phyloP scores from a whole-genome alignment of 2,888 invertebrate species.

The Melipona beecheii region DNA sequence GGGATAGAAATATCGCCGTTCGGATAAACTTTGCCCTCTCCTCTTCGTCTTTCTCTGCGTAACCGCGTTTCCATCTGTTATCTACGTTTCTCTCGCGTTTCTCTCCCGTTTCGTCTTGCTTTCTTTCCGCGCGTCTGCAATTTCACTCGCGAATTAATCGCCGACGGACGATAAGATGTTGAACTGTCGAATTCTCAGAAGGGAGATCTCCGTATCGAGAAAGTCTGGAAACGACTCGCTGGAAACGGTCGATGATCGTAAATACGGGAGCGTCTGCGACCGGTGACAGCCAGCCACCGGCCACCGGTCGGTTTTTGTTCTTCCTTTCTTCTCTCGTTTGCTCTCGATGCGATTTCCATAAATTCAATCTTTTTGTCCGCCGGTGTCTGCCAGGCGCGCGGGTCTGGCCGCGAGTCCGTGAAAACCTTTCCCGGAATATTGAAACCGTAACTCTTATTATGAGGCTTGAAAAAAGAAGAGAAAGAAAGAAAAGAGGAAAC shows the following conservation, averaged over 20 bases:
- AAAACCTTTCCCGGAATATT: constrained; percentile 47
- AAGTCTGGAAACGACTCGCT: not conserved
- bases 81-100: not conserved
- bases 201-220: not conserved
- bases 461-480: not conserved
- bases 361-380: constrained; percentile 63
- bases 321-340: constrained; percentile 13
- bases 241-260: constrained; percentile 40
- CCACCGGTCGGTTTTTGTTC: constrained; percentile 24
- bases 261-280: constrained; percentile 45
- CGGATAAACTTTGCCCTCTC: constrained; percentile 70
- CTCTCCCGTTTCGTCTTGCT: not conserved
- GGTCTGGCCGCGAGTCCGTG: constrained; percentile 17
- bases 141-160: constrained; percentile 50
- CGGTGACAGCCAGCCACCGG: constrained; percentile 20
- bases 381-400: constrained; percentile 1
- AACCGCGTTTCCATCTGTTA: not conserved
- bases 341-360: constrained; percentile 67
- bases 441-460: constrained; percentile 58
- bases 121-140: not conserved
- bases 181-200: constrained; percentile 29
- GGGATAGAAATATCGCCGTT: constrained; percentile 74
- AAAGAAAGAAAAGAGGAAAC: constrained; percentile 4
- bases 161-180: constrained; percentile 49
- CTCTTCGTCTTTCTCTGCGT: constrained; percentile 9